Conservation (phyloP, 1,140 invertebrate species). For the Apis laboriosa region DNA sequence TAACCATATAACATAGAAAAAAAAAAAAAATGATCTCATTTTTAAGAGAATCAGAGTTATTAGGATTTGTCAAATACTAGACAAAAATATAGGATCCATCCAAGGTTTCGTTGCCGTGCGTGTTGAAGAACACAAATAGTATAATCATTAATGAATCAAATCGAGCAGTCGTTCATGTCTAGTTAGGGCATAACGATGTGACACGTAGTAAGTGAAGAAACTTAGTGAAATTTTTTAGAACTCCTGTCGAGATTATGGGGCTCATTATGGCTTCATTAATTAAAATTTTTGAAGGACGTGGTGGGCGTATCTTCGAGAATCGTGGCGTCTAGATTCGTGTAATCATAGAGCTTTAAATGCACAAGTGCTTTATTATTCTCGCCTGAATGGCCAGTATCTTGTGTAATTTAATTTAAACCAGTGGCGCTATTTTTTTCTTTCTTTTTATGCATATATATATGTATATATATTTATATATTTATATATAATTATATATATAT, state of each 20-base stretch:
- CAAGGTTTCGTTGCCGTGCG: constrained; percentile 63
- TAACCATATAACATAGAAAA: constrained; percentile 21
- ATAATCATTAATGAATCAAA: constrained; percentile 70
- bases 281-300: constrained; percentile 61
- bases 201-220: constrained; percentile 71
- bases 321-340: constrained; percentile 29
- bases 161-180: constrained; percentile 70
- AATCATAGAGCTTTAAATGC: constrained; percentile 50
- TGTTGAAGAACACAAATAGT: constrained; percentile 63
- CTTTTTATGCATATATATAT: background rate
- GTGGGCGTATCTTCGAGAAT: constrained; percentile 60
- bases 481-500: background rate
- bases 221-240: constrained; percentile 78
- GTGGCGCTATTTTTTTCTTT: constrained; percentile 37
- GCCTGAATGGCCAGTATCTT: constrained; percentile 56
- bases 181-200: constrained; percentile 63
- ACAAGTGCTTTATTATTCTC: constrained; percentile 55
- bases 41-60: constrained; percentile 31
- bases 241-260: constrained; percentile 75
- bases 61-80: constrained; percentile 60
- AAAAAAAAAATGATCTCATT: constrained; percentile 53
- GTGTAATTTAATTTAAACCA: constrained; percentile 45
- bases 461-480: background rate
- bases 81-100: constrained; percentile 55
- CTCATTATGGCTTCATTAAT: constrained; percentile 74